phyloP scores from a whole-genome alignment of 2,113 vertebrate genomes.

The Elephantulus edwardii region DNA sequence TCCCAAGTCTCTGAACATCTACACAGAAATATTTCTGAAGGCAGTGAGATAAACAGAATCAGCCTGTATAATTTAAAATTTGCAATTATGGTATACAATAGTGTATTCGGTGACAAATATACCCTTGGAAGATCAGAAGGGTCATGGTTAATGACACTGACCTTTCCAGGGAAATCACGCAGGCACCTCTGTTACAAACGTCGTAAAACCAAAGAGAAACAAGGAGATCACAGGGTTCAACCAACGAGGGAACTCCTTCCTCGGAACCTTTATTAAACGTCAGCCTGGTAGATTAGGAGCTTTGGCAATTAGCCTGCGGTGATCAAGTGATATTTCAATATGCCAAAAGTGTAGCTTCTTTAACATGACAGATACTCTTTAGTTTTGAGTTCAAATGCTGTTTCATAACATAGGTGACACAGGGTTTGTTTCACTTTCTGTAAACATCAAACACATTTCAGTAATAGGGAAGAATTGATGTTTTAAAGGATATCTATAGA shows the following conservation, averaged over 20 bases:
- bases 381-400: conserved; percentile 23
- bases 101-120: neutral
- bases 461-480: neutral
- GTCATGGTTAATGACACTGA: neutral
- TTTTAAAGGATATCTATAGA: neutral
- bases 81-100: neutral
- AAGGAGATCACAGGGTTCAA: neutral
- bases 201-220: neutral
- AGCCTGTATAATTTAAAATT: neutral
- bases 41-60: neutral
- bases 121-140: neutral
- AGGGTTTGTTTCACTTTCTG: neutral
- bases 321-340: conserved; percentile 44
- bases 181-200: neutral
- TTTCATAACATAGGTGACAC: neutral
- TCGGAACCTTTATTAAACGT: conserved; percentile 5
- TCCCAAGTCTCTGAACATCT: neutral
- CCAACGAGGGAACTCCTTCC: neutral
- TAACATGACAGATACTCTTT: neutral
- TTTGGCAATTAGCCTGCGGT: neutral
- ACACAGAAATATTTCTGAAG: neutral
- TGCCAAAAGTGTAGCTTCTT: neutral
- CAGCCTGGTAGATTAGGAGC: neutral
- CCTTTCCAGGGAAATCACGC: neutral
- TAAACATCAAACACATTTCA: neutral